Evolutionary conservation across 2,113 vertebrate genomes (phyloP), one percentile per base, ranked within the genome.

Genomic region (Atractosteus spatula): DNA sequence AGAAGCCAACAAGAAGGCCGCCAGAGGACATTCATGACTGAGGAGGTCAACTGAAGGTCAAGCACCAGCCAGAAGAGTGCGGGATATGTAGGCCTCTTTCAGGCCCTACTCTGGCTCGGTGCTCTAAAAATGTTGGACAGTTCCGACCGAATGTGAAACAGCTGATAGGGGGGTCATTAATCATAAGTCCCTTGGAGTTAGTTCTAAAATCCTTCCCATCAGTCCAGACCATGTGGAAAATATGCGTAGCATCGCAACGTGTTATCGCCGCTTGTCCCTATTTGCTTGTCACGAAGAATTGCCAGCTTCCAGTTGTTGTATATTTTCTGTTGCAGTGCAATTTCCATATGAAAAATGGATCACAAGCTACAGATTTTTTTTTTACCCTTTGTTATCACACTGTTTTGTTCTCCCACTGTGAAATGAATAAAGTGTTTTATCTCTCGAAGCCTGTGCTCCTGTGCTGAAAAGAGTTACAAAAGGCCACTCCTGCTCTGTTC

Each of bases 11-110:
- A 79, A 76, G 55, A 81, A 78, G 81, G 81, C 78, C 81, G 82
- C 80, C 0, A 3, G 73, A 76, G 77, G 76, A 81, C 77, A 78
- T 67, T 45, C 68, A 47, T 73, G 78, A 76, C 66, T 68, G 71
- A 0, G 0, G 77, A 83, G 74, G 84, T 84, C 85, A 82, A 81
- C 76, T 71, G 54, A 80, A 79, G 80, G 82, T 84, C 80, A 84
- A 75, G 73, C 73, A 78, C 70, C 41, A 0, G 71, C 78, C 66
- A 77, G 47, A 7, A 51, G 47, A 51, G 5, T 59, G 56, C 3
- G 56, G 43, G 59, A 71, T 63, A 63, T 47, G 47, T n/a, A 62
- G 41, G 41, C 62, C 69, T 29, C 59, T 7, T 4, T 7, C n/a
- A 47, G 44, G 44, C 69, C 59, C 44, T 47, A 12, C 41, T 71